Conservation (phyloP, 2,797 vertebrate genomes). For the Meda fulgida region DNA sequence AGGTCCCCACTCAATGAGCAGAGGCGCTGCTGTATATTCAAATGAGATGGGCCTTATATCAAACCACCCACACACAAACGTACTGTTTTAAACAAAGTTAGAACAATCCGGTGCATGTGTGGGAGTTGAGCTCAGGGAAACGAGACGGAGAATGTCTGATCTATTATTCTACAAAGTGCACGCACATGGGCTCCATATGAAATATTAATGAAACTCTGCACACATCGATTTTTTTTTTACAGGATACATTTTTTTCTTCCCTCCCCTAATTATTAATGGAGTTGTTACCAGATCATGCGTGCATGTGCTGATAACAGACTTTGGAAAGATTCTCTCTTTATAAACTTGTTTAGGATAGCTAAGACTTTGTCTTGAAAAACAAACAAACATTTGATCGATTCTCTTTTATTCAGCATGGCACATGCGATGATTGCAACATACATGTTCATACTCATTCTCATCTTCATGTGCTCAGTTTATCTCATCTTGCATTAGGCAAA, state of each 20-base stretch:
- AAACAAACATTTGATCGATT: not conserved
- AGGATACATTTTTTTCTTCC: not conserved
- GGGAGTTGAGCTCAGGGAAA: constrained; percentile 28
- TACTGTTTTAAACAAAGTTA: constrained; percentile 26
- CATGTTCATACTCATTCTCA: not conserved
- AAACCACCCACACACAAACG: constrained; percentile 24
- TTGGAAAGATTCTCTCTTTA: not conserved
- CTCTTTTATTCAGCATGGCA: not conserved
- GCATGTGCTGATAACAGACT: not conserved
- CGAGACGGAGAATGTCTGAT: constrained; percentile 8
- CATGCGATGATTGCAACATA: not conserved
- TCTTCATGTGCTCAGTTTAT: not conserved
- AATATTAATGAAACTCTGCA: constrained; percentile 17
- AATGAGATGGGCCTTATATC: constrained; percentile 24
- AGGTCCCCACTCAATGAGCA: constrained; percentile 62
- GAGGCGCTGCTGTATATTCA: constrained; percentile 21
- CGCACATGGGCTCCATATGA: not conserved
- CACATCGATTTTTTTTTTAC: not conserved
- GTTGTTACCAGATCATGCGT: not conserved
- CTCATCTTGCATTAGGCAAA: not conserved
- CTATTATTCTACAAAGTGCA: constrained; percentile 5
- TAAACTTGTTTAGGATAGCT: too few species aligned
- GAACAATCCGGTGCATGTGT: constrained; percentile 28
- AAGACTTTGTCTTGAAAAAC: not conserved
- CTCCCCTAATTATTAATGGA: not conserved